Conservation (phyloP, 2,113 vertebrate genomes). For the Zootoca vivipara region DNA sequence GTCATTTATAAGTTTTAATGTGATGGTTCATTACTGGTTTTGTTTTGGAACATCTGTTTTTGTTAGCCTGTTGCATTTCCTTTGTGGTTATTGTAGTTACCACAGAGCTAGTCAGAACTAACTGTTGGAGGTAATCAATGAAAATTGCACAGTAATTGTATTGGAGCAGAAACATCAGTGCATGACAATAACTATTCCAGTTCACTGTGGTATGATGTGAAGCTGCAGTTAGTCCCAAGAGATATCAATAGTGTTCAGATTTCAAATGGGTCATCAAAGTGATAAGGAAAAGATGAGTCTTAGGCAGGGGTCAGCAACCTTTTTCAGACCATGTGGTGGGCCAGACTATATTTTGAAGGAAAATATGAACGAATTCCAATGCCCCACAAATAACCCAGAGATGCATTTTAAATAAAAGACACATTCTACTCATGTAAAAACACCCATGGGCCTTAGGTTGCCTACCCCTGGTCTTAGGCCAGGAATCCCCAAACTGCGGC, state of each 20-base stretch:
- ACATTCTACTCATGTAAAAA: too few species aligned
- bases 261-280: neutral
- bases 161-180: neutral
- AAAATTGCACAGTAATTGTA: neutral
- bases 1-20: rapidly evolving
- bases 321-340: too few species aligned
- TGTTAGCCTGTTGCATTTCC: neutral
- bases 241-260: neutral
- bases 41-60: neutral
- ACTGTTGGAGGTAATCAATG: neutral
- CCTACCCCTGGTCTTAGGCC: too few species aligned
- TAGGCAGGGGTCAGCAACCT: too few species aligned
- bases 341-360: too few species aligned
- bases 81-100: neutral
- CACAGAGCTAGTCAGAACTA: neutral
- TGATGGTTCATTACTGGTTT: neutral
- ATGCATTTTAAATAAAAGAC: too few species aligned
- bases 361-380: too few species aligned
- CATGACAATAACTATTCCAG: neutral
- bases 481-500: too few species aligned
- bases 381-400: too few species aligned
- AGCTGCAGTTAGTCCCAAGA: neutral
- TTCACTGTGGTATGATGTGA: neutral
- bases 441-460: too few species aligned
- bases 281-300: neutral